Base-by-base conservation (phyloP, 2,113 vertebrate species). In the Suncus etruscus region DNA sequence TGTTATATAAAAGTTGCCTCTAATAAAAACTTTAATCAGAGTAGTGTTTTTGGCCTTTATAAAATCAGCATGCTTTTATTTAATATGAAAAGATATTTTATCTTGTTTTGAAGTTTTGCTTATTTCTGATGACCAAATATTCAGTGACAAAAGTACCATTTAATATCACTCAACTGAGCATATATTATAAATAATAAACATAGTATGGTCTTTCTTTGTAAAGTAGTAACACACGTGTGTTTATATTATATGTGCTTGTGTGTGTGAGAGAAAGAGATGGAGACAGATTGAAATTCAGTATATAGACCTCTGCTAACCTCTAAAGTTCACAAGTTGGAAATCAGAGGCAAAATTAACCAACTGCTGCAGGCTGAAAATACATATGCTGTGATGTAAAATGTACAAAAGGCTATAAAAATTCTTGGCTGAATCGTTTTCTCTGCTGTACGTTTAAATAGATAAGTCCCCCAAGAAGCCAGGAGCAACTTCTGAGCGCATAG, bases 101-200 rank as follows among this genome's bases (percentile, higher is more conserved):
- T 48, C 50, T 93, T 68, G 2, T 61, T 58, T 29, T 31, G 61
- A 47, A 51, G 10, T 90, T 92, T 86, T 69, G 58, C 63, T 87
- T 72, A 58, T 88, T 25, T 89, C 32, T 87, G 61, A 77, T 66
- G 27, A 91, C 32, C 48, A 83, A 29, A 88, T 89, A 29, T 72
- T 83, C 80, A 47, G 14, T 93, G 76, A 29, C 45, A 58, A 3
- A 63, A 39, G 72, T 63, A 66, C 16, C 65, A 31, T 50, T 74
- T 85, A 66, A 11, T 92, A 12, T 63, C 73, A 68, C 31, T 68
- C 45, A 58, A 3, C 63, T 77, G 27, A n/a, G 4, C 73, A 14
- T 24, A 8, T 58, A 24, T 50, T 79, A 3, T 70, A 87, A 80
- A 25, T 91, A 76, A 83, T 47, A 61, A 68, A 32, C 24, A 31